Evolutionary conservation across 35 echinoderm and acorn worm genomes (phyloP).

Genomic region (Anneissia japonica): DNA sequence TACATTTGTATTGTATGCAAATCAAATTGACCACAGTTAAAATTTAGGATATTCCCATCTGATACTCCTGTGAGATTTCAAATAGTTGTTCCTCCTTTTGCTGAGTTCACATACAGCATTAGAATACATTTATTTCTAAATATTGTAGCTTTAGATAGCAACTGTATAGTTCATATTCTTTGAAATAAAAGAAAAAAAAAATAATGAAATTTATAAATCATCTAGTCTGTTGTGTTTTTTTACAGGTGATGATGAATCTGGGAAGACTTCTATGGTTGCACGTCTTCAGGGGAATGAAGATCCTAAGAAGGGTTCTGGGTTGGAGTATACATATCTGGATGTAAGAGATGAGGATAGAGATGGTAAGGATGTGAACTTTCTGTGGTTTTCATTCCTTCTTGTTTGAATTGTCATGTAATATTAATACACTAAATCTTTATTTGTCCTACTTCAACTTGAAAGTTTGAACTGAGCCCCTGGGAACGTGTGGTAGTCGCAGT

Average conservation of each 20-base stretch:
- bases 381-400: background rate
- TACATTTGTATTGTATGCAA: too few relatives aligned
- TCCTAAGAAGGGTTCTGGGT: conserved; percentile 90
- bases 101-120: background rate
- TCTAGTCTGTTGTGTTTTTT: background rate
- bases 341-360: conserved; percentile 98
- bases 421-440: too few relatives aligned
- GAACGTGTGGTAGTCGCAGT: too few relatives aligned
- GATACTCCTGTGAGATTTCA: too few relatives aligned
- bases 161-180: background rate
- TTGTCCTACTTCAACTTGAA: background rate
- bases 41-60: too few relatives aligned
- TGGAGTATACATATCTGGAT: conserved; percentile 95
- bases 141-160: background rate
- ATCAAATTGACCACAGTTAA: too few relatives aligned
- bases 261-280: conserved; percentile 86
- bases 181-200: background rate
- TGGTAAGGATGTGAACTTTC: conserved; percentile 40
- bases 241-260: conserved; percentile 98
- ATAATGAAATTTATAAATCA: background rate
- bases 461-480: too few relatives aligned
- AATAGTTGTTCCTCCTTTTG: background rate
- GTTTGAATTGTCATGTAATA: background rate
- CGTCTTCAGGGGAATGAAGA: conserved; percentile 86
- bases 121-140: background rate